Conservation (phyloP, 2,888 invertebrate species). For the Microplitis manilae region DNA sequence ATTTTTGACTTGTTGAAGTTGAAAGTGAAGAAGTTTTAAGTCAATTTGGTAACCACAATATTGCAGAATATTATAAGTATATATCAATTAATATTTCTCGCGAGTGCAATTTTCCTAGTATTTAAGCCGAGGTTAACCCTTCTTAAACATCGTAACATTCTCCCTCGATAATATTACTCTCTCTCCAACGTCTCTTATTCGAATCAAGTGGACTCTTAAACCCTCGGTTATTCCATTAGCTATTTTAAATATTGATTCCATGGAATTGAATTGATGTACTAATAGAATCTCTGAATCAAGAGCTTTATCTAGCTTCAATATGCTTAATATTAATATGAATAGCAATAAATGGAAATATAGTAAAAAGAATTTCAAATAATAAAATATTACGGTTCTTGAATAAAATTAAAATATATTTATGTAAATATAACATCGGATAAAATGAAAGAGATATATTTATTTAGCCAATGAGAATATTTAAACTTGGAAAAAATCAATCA, state of each 20-base stretch:
- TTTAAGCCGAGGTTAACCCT: conserved; percentile 30
- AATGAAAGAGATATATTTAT: no score
- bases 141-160: conserved; percentile 23
- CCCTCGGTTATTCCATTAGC: conserved; percentile 57
- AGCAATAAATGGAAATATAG: neutral
- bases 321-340: neutral
- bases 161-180: conserved; percentile 24
- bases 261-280: conserved; percentile 56
- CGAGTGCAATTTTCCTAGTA: conserved; percentile 30
- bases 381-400: neutral
- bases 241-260: conserved; percentile 67
- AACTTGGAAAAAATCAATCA: no score
- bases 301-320: conserved; percentile 24
- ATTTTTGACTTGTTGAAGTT: neutral
- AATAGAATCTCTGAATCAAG: conserved; percentile 61
- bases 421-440: no score
- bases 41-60: conserved; percentile 24
- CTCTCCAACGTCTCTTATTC: conserved; percentile 17
- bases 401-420: no score
- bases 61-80: conserved; percentile 25
- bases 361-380: neutral
- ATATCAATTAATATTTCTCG: conserved; percentile 34
- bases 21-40: conserved; percentile 16
- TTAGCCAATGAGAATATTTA: no score
- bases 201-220: conserved; percentile 51